Conservation (phyloP, 1,140 invertebrate species). For the Mylabris phalerata region DNA sequence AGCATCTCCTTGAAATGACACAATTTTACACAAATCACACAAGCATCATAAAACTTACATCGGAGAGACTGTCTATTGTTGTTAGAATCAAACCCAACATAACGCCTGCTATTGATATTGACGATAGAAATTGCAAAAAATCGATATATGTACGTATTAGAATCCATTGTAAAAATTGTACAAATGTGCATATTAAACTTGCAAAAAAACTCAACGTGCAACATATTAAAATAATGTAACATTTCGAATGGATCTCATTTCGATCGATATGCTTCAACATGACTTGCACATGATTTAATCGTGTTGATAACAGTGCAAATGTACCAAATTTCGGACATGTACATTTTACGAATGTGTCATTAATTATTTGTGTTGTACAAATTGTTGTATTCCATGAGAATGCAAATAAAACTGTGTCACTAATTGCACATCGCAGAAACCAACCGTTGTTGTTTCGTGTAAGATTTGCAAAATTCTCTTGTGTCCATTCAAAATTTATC, state of each 20-base stretch:
- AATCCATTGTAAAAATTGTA: constrained; percentile 18
- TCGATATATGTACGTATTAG: constrained; percentile 21
- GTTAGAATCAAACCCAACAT: constrained; percentile 23
- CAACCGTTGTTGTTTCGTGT: constrained; percentile 35
- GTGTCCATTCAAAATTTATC: constrained; percentile 5
- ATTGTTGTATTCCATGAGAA: constrained; percentile 47
- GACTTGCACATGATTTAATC: constrained; percentile 3
- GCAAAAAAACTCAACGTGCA: constrained; percentile 22
- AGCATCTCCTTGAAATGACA: constrained; percentile 25
- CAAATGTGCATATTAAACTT: constrained; percentile 16
- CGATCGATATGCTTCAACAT: constrained; percentile 14
- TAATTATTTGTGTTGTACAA: constrained; percentile 47
- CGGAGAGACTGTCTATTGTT: constrained; percentile 19
- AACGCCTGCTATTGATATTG: constrained; percentile 21
- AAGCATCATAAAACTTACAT: constrained; percentile 18
- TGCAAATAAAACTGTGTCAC: constrained; percentile 36
- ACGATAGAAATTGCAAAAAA: constrained; percentile 28
- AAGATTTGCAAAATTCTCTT: neutral
- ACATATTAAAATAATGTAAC: constrained; percentile 24
- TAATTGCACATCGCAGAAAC: constrained; percentile 48
- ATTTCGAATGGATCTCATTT: constrained; percentile 10
- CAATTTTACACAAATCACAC: neutral
- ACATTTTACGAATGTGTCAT: constrained; percentile 48
- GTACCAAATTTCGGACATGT: constrained; percentile 52
- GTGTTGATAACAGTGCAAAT: constrained; percentile 52